Base-by-base conservation (phyloP, 2,888 invertebrate species). In the Stenotaenia linearis region DNA sequence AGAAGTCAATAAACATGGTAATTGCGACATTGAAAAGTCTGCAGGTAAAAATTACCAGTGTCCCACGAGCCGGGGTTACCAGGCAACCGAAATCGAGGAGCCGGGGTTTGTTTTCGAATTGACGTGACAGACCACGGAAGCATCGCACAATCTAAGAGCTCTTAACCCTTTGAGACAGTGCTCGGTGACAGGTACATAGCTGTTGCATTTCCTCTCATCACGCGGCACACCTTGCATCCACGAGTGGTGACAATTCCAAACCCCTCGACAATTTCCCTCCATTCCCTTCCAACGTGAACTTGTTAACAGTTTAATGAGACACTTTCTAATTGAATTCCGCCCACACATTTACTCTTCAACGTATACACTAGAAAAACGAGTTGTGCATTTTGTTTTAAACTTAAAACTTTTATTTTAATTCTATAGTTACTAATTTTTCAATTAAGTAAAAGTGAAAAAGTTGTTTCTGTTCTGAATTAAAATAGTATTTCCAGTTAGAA, bases 301-400 rank as follows among this genome's bases (percentile, higher is more conserved):
- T 77, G 77, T 77, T 77, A 77, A 77, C 37, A 45, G 40, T 77
- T 77, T 77, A 77, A 77, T 77, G 77, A 77, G 40, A 45, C 69
- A 69, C 69, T 69, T 69, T 69, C 69, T 77, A 77, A 77, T 77
- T 77, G 77, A 77, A 77, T 77, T 69, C 69, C 69, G 69, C 69
- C 69, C 69, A 69, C 69, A 45, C 50, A 50, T 50, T 69, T 69
- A 25, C 69, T 23, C 25, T 28, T 69, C 69, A 25, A 69, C 45
- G n/a, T 45, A 15, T 12, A 69, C 12, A 69, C 12, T 10, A 28
- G 18, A 69, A 69, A 50, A 50, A 50, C 18, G 7, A 69, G 25
- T 69, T 28, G n/a, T n/a, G 69, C 69, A 28, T 28, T 69, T 56
- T 69, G 69, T 28, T 28, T 18, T 2, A 28, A 69, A n/a, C 10